Evolutionary conservation across 2,888 invertebrate genomes (phyloP), one percentile per base, ranked within the genome.

Genomic region (Trissoscelio sp.): DNA sequence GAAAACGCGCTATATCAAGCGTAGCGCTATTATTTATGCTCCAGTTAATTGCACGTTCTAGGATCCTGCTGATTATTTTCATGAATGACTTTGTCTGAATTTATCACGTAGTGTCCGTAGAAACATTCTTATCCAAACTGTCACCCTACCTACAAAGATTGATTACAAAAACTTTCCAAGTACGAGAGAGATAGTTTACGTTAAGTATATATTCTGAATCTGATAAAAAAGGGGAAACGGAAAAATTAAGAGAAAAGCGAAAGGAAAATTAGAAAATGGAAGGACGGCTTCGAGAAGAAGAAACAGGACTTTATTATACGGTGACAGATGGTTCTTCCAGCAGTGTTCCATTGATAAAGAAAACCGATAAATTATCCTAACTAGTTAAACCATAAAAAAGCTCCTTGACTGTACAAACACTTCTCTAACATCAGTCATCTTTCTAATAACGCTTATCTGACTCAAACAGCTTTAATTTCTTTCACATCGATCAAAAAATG

Each of bases 301-400:
- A 37, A 81, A 72, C 66, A 74, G 55, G 75, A 77, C 73, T 85
- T 84, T 82, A 82, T 83, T 83, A 79, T 81, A 60, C 67, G 80
- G 81, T 85, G 85, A 86, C 85, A 79, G 83, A 86, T 85, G 85
- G 84, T 84, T 79, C 77, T 75, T 62, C 39, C 74, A 31, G 37
- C 51, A 51, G 34, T 44, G 11, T 46, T 78, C 58, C 22, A 74
- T 74, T 83, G 75, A 80, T 84, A 80, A 82, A 72, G 44, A 69
- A 73, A 46, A 34, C 73, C 77, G 69, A 84, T 85, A 84, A 84
- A 83, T 83, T 84, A 83, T 81, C 67, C 48, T 57, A 24, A 66
- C 34, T 81, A 24, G 31, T 44, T n/a, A 22, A 73, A 55, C 42
- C 16, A 12, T 58, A 58, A 46, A n/a, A n/a, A 58, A 58, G 18